Evolutionary conservation across 2,797 vertebrate genomes (phyloP).

Genomic region (Bryconaethiops microstoma): DNA sequence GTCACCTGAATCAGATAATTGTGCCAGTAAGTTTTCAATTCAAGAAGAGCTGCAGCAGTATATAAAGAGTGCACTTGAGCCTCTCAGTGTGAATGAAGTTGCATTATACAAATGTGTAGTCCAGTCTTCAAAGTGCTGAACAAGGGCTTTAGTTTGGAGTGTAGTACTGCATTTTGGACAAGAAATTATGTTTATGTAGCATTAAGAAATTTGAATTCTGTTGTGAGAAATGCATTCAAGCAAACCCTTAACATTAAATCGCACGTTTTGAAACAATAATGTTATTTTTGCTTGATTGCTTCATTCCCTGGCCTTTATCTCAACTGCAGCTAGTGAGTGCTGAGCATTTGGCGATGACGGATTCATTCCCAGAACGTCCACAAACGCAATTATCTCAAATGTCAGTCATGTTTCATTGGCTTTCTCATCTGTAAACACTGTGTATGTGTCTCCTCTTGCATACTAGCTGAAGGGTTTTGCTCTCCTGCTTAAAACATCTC

Average conservation of each 20-base stretch:
- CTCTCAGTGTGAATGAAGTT: not conserved
- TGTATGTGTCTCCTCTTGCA: constrained; percentile 7
- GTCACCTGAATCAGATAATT: not conserved
- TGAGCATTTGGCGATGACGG: constrained; percentile 1
- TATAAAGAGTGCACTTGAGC: not conserved
- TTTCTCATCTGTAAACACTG: constrained; percentile 12
- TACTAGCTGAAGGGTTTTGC: constrained; percentile 33
- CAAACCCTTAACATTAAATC: not conserved
- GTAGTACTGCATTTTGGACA: not conserved
- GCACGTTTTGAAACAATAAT: constrained; percentile 8
- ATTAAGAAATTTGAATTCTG: constrained; percentile 5
- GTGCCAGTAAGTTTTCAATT: not conserved
- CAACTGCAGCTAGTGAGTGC: not conserved
- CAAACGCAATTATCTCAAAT: constrained; percentile 13
- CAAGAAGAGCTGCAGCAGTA: not conserved
- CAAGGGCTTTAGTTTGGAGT: not conserved
- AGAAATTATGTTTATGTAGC: not conserved
- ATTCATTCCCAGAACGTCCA: constrained; percentile 9
- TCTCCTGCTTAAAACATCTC: constrained; percentile 20
- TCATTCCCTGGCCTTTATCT: constrained; percentile 17
- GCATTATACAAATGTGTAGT: not conserved
- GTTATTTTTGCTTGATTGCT: constrained; percentile 14
- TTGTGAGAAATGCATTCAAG: constrained; percentile 1
- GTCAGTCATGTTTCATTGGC: constrained; percentile 32
- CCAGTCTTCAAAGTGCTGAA: constrained; percentile 17